Percentiles rank a stretch among this genome's conserved stretches.
Conservation (phyloP, 2,113 vertebrate genomes). For the Pimephales promelas region DNA sequence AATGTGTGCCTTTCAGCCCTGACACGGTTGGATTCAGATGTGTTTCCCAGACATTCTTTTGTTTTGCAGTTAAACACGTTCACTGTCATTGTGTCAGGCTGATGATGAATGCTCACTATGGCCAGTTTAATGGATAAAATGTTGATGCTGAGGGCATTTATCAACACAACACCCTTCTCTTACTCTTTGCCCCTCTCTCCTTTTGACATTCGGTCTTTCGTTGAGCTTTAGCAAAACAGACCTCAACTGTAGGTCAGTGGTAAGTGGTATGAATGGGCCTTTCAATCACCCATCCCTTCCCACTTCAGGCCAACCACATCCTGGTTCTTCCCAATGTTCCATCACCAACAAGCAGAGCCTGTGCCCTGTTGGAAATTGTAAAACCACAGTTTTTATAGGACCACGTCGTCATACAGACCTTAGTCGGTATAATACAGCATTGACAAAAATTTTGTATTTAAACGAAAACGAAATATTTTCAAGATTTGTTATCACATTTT, state of each 20-base stretch:
- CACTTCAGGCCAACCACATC: conserved; percentile 36
- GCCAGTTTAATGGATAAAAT: conserved; percentile 24
- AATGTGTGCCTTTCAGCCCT: neutral
- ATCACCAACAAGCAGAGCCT: conserved; percentile 19
- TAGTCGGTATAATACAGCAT: neutral
- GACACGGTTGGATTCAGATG: conserved; percentile 3
- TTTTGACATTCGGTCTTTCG: conserved; percentile 13
- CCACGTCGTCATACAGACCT: neutral
- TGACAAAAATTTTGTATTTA: neutral
- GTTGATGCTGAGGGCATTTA: neutral
- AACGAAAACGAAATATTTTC: no score
- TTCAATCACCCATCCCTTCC: neutral
- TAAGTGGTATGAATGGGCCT: conserved; percentile 27
- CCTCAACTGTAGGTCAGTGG: conserved; percentile 32
- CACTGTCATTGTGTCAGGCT: neutral
- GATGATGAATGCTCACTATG: conserved; percentile 23
- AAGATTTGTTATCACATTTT: no score
- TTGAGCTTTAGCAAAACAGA: conserved; percentile 19
- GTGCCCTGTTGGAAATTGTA: conserved; percentile 32
- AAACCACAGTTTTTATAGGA: conserved; percentile 32
- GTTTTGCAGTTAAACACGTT: neutral
- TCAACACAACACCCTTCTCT: neutral
- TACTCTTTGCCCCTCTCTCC: neutral
- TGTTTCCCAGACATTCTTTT: conserved; percentile 24
- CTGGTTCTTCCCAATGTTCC: conserved; percentile 26